These are phyloP conservation scores for Hippopotamyrus pictus DNA, from an alignment of 2,797 vertebrate genomes.

Conservation along the genomic window DNA sequence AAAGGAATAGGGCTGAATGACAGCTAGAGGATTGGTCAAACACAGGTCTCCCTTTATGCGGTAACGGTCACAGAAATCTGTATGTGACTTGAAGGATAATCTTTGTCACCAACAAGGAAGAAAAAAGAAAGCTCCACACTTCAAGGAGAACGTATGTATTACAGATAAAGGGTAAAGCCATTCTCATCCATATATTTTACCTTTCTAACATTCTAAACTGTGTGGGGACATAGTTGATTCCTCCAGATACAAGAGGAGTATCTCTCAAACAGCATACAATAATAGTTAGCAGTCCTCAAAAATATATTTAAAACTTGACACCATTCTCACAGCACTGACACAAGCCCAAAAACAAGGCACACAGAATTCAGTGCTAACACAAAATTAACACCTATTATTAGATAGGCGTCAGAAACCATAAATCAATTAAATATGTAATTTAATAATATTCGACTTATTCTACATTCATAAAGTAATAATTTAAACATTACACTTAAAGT, in stretches of 20 bases:
- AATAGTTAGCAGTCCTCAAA: not conserved
- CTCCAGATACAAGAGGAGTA: conserved; percentile 44
- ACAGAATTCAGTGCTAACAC: not conserved
- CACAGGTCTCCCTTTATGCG: conserved; percentile 33
- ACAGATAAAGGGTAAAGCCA: conserved; percentile 61
- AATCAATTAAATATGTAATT: not conserved
- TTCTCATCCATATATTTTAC: conserved; percentile 55
- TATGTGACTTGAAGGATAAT: conserved; percentile 45
- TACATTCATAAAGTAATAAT: not conserved
- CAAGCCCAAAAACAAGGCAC: not conserved
- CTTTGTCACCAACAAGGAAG: conserved; percentile 59
- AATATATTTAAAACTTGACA: not conserved
- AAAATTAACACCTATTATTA: not conserved
- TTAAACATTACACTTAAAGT: not conserved
- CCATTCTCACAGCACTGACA: not conserved
- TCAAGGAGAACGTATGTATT: conserved; percentile 31
- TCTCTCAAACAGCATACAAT: conserved; percentile 32
- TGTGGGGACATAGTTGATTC: conserved; percentile 18
- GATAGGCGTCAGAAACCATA: not conserved
- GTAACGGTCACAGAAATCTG: conserved; percentile 40
- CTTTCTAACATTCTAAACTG: conserved; percentile 13
- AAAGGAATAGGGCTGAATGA: conserved; percentile 32
- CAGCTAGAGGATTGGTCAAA: conserved; percentile 32
- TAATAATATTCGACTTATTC: not conserved
- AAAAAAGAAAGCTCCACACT: conserved; percentile 57